phyloP scores from a whole-genome alignment of 2,888 invertebrate species.

The Macrophya annulata region DNA sequence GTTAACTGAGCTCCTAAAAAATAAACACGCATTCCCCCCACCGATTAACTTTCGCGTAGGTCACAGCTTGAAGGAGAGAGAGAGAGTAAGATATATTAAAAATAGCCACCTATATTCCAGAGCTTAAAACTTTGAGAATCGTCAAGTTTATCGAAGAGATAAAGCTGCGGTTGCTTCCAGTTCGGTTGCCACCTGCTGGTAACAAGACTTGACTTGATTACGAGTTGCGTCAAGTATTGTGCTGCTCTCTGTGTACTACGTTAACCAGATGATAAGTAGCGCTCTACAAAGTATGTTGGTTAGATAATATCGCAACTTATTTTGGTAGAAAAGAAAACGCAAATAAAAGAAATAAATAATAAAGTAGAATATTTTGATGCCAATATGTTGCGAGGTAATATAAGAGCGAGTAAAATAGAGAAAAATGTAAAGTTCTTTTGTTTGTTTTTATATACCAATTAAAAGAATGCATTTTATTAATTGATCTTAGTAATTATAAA shows the following conservation, averaged over 20 bases:
- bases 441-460: neutral
- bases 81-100: neutral
- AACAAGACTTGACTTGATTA: neutral
- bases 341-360: too few relatives aligned
- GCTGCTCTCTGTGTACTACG: conserved; percentile 20
- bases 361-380: neutral
- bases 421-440: neutral
- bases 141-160: neutral
- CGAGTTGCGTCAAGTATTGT: neutral
- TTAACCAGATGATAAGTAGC: neutral
- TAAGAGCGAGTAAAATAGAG: neutral
- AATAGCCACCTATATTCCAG: neutral
- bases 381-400: neutral
- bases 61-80: neutral
- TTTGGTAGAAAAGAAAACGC: neutral
- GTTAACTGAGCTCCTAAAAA: neutral
- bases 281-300: neutral
- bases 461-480: neutral
- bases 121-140: neutral
- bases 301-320: neutral
- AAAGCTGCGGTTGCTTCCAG: neutral
- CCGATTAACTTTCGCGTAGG: conserved; percentile 4
- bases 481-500: neutral
- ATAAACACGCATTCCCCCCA: neutral
- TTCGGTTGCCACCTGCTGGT: conserved; percentile 29